phyloP scores from a whole-genome alignment of 2,113 vertebrate species.

The Ochotona princeps region DNA sequence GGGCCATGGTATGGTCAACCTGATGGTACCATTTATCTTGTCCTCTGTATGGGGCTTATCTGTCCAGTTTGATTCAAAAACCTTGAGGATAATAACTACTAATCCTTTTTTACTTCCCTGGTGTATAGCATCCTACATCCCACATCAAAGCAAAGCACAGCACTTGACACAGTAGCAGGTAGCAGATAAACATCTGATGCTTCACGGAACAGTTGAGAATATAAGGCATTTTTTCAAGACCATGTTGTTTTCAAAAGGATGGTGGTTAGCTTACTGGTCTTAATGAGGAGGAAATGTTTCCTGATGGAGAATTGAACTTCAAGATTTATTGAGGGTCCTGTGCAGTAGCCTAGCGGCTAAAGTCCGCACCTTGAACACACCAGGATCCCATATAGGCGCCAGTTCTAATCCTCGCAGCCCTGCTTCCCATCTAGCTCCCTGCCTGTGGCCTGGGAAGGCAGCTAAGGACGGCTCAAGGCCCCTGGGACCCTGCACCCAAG shows the following conservation, averaged over 20 bases:
- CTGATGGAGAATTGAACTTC: background rate
- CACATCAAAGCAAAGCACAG: background rate
- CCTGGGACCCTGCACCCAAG: no score
- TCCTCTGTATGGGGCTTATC: slow-evolving; percentile 6
- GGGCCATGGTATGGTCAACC: background rate
- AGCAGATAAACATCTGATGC: background rate
- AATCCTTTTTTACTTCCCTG: background rate
- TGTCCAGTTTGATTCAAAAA: slow-evolving; percentile 51
- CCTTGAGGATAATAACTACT: background rate
- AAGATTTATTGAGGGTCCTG: background rate
- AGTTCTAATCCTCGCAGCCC: no score
- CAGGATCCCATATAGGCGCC: no score
- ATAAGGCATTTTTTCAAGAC: slow-evolving; percentile 21
- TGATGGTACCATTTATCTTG: background rate
- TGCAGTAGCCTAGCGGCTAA: no score
- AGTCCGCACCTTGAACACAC: no score
- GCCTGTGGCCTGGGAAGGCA: no score
- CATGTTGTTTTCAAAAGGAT: background rate
- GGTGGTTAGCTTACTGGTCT: background rate
- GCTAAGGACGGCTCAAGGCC: no score
- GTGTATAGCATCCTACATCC: background rate
- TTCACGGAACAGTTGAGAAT: background rate
- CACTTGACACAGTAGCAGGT: background rate
- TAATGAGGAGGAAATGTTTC: background rate
- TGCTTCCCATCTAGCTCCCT: no score